These are phyloP conservation scores for Orius insidiosus DNA, from an alignment of 1,140 invertebrate species.

Conservation along the genomic window DNA sequence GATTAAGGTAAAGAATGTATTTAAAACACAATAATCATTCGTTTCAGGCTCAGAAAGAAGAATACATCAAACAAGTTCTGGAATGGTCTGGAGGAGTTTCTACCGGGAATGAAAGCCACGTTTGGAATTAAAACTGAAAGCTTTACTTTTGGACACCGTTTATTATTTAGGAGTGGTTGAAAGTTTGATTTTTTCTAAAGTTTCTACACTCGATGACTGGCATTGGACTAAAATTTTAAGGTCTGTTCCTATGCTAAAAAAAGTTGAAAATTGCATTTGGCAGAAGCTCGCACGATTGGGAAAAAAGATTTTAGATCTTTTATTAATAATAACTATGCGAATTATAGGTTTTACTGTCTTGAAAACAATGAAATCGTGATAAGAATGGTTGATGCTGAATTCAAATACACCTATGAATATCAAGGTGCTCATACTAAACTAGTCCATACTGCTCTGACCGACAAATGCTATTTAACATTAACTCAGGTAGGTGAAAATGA, in stretches of 20 bases:
- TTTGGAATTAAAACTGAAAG: constrained; percentile 45
- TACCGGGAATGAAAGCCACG: constrained; percentile 18
- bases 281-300: too few species aligned
- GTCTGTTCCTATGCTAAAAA: too few species aligned
- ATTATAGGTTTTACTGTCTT: constrained; percentile 16
- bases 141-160: constrained; percentile 83
- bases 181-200: constrained; percentile 48
- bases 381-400: constrained; percentile 74
- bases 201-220: constrained; percentile 58
- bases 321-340: too few species aligned
- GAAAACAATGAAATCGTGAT: too few species aligned
- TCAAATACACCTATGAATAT: constrained; percentile 95
- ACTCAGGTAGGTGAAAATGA: constrained; percentile 75
- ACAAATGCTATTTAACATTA: constrained; percentile 88
- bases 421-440: constrained; percentile 82
- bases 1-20: constrained; percentile 21
- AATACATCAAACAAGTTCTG: constrained; percentile 39
- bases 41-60: constrained; percentile 33
- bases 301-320: too few species aligned
- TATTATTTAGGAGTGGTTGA: constrained; percentile 74
- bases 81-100: constrained; percentile 17
- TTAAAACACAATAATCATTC: neutral
- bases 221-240: constrained; percentile 13
- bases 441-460: constrained; percentile 82
- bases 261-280: too few species aligned